Base-by-base conservation (phyloP, 2,888 invertebrate genomes). In the Caenorhabditis macrosperma region DNA sequence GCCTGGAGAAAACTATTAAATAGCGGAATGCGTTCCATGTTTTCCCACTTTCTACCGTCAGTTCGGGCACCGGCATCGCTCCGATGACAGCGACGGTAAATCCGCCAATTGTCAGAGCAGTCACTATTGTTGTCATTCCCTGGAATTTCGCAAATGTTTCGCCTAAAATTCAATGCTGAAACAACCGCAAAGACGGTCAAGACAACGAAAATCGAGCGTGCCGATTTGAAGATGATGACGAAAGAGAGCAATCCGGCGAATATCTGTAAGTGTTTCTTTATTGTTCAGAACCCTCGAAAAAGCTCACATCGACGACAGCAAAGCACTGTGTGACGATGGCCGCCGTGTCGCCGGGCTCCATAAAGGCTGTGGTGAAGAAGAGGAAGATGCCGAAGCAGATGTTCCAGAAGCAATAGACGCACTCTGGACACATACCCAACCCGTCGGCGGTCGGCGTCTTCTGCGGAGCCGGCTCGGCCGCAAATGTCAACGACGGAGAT, bases 201-300 rank as follows among this genome's bases (percentile, higher is more conserved):
- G 0, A 72, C 46, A 6, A 64, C 50, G 54, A 72, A 72, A 33
- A 72, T 72, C 26, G 63, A 63, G 30, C 72, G 72, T 17, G 41
- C 55, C 48, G 64, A 46, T 22, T 72, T 63, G 72, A 72, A 64
- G 38, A 72, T 63, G n/a, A 72, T 33, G 10, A 72, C 72, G 15
- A 64, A 72, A 2, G 72, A 46, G 15, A 72, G 72, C 9, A 72
- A 20, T 9, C 72, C 72, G 24, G 57, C 72, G 55, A 63, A 72
- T n/a, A 72, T 54, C 71, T 71, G 30, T 1, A 44, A 54, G 44
- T 30, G 15, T n/a, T 15, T n/a, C 15, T 4, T n/a, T 3, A 12
- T 44, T 3, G 3, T 44, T 44, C 17, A 17, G 20, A 38, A 17
- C n/a, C n/a, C n/a, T n/a, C n/a, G n/a, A n/a, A n/a, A n/a, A n/a